A percentile compares a stretch with the other conserved stretches of the same genome.
These are phyloP conservation scores for Tupaia tana DNA, from an alignment of 2,113 vertebrate species.

Conservation along the genomic window DNA sequence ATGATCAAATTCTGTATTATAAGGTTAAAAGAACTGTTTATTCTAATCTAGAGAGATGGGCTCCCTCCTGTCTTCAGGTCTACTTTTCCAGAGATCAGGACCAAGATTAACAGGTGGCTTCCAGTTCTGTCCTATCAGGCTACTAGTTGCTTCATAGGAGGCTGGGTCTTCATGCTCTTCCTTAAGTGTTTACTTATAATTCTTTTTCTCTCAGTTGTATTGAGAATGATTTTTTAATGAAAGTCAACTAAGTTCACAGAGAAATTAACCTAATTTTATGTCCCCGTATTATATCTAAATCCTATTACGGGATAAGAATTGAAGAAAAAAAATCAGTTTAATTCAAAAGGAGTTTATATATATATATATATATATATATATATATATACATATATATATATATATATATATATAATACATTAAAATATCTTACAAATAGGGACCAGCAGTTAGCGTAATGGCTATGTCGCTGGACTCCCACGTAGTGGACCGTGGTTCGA, in stretches of 20 bases:
- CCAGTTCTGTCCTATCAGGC: no score
- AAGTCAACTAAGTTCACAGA: not conserved
- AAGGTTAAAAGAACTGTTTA: not conserved
- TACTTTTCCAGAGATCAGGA: no score
- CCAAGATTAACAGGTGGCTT: no score
- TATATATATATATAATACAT: not conserved
- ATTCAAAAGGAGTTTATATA: not conserved
- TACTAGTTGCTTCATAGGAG: no score
- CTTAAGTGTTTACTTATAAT: not conserved
- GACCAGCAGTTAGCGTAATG: no score
- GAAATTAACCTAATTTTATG: not conserved
- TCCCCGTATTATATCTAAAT: not conserved
- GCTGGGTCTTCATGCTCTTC: not conserved
- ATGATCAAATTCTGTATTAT: not conserved
- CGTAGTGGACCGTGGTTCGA: no score
- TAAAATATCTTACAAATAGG: not conserved
- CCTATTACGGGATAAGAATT: not conserved
- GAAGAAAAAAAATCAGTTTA: conserved; percentile 5
- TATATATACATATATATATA: no score
- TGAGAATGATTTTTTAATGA: not conserved
- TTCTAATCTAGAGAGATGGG: not conserved
- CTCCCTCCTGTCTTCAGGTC: no score
- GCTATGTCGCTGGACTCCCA: no score
- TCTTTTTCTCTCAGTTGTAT: conserved; percentile 16
- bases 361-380: not conserved